phyloP scores from a whole-genome alignment of 2,888 invertebrate genomes.

The Trichogramma evanescens region DNA sequence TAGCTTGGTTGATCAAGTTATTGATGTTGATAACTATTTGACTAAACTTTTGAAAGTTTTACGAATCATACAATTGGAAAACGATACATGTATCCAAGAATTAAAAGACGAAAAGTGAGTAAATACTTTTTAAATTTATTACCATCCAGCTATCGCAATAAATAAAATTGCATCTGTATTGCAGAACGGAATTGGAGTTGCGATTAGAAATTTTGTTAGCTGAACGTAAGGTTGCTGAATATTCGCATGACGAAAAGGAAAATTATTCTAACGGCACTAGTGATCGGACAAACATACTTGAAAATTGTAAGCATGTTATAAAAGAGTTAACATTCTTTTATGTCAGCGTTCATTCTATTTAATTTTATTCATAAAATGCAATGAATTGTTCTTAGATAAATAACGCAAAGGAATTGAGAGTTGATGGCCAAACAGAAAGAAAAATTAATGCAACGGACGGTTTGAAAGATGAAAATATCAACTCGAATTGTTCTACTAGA shows the following conservation, averaged over 20 bases:
- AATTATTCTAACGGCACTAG: constrained; percentile 31
- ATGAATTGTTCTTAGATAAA: constrained; percentile 10
- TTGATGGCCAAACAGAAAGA: constrained; percentile 15
- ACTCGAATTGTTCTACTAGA: constrained; percentile 28
- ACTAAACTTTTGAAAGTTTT: constrained; percentile 66
- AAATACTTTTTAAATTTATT: not conserved
- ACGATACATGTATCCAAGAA: constrained; percentile 60
- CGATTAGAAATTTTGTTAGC: constrained; percentile 34
- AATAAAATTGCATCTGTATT: constrained; percentile 1
- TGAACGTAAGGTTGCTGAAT: constrained; percentile 34
- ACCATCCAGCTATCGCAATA: no score
- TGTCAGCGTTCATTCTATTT: not conserved
- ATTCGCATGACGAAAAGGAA: constrained; percentile 30
- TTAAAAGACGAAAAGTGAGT: constrained; percentile 59
- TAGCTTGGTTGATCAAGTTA: constrained; percentile 65
- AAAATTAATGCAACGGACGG: constrained; percentile 14
- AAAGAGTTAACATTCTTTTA: constrained; percentile 28
- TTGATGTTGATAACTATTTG: constrained; percentile 68
- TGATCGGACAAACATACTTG: constrained; percentile 33
- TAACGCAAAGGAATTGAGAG: constrained; percentile 17
- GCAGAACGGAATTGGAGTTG: constrained; percentile 38
- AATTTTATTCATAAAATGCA: not conserved
- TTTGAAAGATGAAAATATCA: constrained; percentile 27
- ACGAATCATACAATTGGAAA: constrained; percentile 66
- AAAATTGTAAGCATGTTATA: constrained; percentile 34